A percentile compares a stretch with the other conserved stretches of the same genome.
Conservation (phyloP, 2,888 invertebrate species). For the Ceramica pisi region DNA sequence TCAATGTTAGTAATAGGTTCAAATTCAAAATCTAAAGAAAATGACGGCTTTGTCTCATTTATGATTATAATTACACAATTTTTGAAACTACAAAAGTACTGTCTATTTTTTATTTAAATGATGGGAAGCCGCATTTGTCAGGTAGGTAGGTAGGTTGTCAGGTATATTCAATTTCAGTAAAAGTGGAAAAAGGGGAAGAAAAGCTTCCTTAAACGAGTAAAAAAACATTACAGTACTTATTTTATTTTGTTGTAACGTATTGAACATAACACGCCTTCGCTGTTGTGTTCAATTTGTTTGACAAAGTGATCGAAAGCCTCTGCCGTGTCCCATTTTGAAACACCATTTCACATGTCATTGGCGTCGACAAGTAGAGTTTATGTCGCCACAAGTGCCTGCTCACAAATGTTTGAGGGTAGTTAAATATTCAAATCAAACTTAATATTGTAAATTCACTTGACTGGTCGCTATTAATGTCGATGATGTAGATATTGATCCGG, state of each 20-base stretch:
- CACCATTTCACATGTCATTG: constrained; percentile 53
- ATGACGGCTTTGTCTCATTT: background rate
- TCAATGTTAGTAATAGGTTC: background rate
- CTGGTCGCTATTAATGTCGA: constrained; percentile 24
- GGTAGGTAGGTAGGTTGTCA: constrained; percentile 7
- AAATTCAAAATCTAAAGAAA: background rate
- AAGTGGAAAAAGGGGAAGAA: constrained; percentile 36
- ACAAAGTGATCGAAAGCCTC: constrained; percentile 54
- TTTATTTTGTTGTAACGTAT: constrained; percentile 50
- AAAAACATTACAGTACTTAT: constrained; percentile 32
- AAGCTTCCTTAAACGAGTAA: constrained; percentile 31
- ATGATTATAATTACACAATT: background rate
- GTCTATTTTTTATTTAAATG: background rate
- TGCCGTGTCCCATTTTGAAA: constrained; percentile 46
- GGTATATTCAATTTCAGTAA: constrained; percentile 28
- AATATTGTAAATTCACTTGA: constrained; percentile 31
- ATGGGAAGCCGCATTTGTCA: constrained; percentile 1
- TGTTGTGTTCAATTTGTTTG: constrained; percentile 59
- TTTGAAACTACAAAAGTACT: background rate
- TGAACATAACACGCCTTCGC: constrained; percentile 42
- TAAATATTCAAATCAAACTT: constrained; percentile 29
- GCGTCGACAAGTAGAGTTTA: constrained; percentile 52
- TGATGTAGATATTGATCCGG: constrained; percentile 29
- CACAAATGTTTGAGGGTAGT: constrained; percentile 33
- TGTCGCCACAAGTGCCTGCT: constrained; percentile 27